Conservation (phyloP, 2,888 invertebrate species). For the Macaria liturata region DNA sequence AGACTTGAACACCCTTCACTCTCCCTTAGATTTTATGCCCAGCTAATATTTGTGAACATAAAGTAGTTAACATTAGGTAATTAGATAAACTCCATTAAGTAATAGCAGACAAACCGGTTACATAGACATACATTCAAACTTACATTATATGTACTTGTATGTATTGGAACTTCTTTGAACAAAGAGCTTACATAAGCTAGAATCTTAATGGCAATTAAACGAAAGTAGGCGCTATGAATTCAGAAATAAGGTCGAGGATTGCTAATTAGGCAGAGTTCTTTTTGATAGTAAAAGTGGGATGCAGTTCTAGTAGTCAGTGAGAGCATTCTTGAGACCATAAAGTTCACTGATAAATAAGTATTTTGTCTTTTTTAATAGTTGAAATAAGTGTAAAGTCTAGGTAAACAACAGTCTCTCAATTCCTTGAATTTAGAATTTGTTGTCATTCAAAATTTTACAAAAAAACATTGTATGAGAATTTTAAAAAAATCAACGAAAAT, state of each 20-base stretch:
- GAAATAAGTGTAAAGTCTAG: too few relatives aligned
- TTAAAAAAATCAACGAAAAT: too few relatives aligned
- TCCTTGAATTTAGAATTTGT: too few relatives aligned
- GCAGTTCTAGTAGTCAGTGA: conserved; percentile 32
- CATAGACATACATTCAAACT: conserved; percentile 1
- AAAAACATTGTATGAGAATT: too few relatives aligned
- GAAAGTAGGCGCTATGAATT: conserved; percentile 13
- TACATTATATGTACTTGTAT: conserved; percentile 8
- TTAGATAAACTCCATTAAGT: conserved; percentile 21
- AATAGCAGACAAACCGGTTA: conserved; percentile 24
- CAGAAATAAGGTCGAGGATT: conserved; percentile 11
- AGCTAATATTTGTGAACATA: conserved; percentile 1
- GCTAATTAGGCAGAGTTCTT: conserved; percentile 4
- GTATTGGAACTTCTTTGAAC: conserved; percentile 20
- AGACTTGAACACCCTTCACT: too few relatives aligned
- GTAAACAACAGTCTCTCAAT: too few relatives aligned
- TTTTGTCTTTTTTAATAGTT: too few relatives aligned
- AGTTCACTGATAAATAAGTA: neutral
- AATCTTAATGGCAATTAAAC: neutral
- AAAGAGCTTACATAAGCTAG: conserved; percentile 39
- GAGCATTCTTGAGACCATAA: conserved; percentile 16
- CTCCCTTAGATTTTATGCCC: neutral
- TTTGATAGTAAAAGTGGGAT: conserved; percentile 43
- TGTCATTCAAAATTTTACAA: too few relatives aligned
- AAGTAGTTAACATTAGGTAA: conserved; percentile 3